Base-by-base conservation (phyloP, 2,113 vertebrate species). In the Sprattus sprattus region DNA sequence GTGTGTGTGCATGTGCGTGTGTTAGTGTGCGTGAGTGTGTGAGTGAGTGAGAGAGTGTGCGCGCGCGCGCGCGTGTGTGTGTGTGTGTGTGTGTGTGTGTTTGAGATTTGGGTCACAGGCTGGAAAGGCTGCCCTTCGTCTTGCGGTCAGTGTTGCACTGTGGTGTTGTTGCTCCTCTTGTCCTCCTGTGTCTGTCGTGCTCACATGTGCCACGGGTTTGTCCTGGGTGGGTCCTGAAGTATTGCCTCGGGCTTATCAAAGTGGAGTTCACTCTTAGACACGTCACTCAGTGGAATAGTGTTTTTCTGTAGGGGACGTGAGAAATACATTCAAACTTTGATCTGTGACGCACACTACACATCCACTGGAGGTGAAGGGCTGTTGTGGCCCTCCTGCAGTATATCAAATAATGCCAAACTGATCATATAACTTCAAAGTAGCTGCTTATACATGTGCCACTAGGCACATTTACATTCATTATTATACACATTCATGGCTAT, bases 141-240 rank as follows among this genome's bases (percentile, higher is more conserved):
- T 18, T 82, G 25, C 46, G 75, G 78, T 9, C 20, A 57, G 18
- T 60, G 46, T 8, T 49, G n/a, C 32, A 81, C 80, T 81, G 80
- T 82, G 80, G 22, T 67, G 44, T 25, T 60, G 45, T 44, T 32
- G 57, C 57, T 64, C 22, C 60, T 64, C 60, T 64, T 83, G 49
- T 84, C 39, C 45, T 50, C 39, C 45, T 88, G 9, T 2, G 8
- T 88, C 81, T 86, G 11, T 64, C 60, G n/a, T 22, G 18, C 22
- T 64, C 60, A 64, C 20, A n/a, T 57, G 50, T 80, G 46, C 81
- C 47, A 47, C 45, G 71, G n/a, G 20, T 81, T 64, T 64, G 60
- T 87, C 86, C 46, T 81, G 80, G 64, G n/a, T 44, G 16, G 47
- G 52, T 16, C 39, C 50, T 49, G 47, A 85, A 85, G 78, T 67